Evolutionary conservation across 1,140 invertebrate species (phyloP).

Genomic region (Brachionus manjavacas): DNA sequence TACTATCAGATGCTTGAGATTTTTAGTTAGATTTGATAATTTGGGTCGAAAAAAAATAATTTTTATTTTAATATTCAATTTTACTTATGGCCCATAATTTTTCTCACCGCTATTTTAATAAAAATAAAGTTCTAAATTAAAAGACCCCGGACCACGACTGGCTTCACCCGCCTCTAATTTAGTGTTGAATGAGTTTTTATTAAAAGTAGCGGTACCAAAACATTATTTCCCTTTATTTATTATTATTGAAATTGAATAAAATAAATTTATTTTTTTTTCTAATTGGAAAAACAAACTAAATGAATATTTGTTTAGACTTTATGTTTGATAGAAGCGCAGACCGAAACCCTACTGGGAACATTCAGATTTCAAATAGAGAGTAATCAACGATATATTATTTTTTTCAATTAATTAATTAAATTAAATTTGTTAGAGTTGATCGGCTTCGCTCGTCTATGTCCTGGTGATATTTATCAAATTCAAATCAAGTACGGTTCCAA

Average conservation of each 20-base stretch:
- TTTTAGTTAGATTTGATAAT: no score
- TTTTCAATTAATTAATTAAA: neutral
- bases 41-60: no score
- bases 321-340: constrained; percentile 61
- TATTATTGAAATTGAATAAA: neutral
- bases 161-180: no score
- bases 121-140: no score
- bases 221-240: neutral
- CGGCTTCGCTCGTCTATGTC: constrained; percentile 64
- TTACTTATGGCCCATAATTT: no score
- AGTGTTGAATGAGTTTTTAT: no score
- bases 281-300: neutral
- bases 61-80: no score
- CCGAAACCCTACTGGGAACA: constrained; percentile 61
- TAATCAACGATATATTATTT: constrained; percentile 45
- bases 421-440: constrained; percentile 58
- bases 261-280: neutral
- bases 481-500: constrained; percentile 62
- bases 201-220: no score
- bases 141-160: no score
- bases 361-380: constrained; percentile 62
- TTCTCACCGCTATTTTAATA: no score
- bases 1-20: no score
- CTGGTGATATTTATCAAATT: constrained; percentile 66
- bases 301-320: constrained; percentile 53